Conservation (phyloP, 2,797 vertebrate genomes). For the Catharus ustulatus region DNA sequence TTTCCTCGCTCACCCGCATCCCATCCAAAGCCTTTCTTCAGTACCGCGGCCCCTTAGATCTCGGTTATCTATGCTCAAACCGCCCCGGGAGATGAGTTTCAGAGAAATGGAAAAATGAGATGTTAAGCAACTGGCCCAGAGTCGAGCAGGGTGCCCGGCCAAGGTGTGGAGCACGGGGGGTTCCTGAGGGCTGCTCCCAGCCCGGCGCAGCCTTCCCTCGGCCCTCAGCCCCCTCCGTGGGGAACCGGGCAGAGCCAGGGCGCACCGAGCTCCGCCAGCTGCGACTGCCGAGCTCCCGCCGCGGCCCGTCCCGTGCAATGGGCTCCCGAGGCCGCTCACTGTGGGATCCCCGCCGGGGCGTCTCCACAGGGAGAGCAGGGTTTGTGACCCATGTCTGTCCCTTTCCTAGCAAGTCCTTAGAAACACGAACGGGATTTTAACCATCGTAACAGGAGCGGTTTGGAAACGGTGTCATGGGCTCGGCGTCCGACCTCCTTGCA, state of each 20-base stretch:
- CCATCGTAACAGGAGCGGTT: accelerated
- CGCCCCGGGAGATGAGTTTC: not conserved
- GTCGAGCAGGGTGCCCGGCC: not conserved
- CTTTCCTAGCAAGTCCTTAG: not conserved
- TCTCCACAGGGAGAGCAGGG: accelerated
- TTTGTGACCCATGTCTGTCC: no score
- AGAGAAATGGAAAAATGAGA: not conserved
- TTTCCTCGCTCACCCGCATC: not conserved
- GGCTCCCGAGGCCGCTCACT: accelerated
- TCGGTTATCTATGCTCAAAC: accelerated
- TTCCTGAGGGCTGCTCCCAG: not conserved
- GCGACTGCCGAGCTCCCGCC: not conserved
- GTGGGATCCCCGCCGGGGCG: accelerated
- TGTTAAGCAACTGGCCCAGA: not conserved
- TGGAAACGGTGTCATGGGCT: not conserved
- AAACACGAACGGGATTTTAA: not conserved
- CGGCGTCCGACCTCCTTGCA: not conserved
- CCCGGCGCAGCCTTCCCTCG: accelerated
- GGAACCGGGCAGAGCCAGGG: not conserved
- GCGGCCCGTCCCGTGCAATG: not conserved
- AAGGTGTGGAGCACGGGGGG: accelerated
- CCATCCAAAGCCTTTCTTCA: not conserved
- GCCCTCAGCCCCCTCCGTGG: not conserved
- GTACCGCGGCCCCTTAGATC: not conserved
- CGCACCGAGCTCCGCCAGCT: not conserved